These are phyloP conservation scores for Intellagama lesueurii DNA, from an alignment of 2,797 vertebrate species.

Conservation along the genomic window DNA sequence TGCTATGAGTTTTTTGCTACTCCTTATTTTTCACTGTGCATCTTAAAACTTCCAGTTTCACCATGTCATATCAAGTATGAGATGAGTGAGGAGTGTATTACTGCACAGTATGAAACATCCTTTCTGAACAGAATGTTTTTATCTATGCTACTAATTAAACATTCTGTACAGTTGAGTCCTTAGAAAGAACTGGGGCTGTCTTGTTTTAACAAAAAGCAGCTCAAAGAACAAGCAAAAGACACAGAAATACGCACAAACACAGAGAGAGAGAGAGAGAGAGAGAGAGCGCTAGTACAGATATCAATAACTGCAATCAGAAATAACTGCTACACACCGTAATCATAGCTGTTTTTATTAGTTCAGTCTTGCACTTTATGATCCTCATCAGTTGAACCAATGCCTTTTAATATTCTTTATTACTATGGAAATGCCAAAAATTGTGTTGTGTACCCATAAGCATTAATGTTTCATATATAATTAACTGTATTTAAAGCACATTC, in stretches of 20 bases:
- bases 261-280: no score
- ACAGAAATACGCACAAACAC: not conserved
- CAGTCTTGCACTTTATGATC: not conserved
- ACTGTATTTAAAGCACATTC: not conserved
- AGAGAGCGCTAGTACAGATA: no score
- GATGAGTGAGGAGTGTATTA: slow-evolving; percentile 6
- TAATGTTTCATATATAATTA: not conserved
- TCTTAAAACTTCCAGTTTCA: slow-evolving; percentile 24
- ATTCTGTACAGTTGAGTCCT: not conserved
- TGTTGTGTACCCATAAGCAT: not conserved
- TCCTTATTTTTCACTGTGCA: not conserved
- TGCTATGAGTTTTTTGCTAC: slow-evolving; percentile 29
- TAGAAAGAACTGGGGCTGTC: slow-evolving; percentile 23
- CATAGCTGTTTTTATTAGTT: not conserved
- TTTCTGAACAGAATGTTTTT: slow-evolving; percentile 20
- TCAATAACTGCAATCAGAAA: not conserved
- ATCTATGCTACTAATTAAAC: not conserved
- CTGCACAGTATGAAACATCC: slow-evolving; percentile 27
- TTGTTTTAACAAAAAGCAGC: not conserved
- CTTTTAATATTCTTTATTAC: not conserved
- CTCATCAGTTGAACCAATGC: not conserved
- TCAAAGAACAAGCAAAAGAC: not conserved
- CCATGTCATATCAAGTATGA: slow-evolving; percentile 4
- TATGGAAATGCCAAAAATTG: not conserved
- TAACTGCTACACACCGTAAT: not conserved